Conservation (phyloP, 1,140 invertebrate genomes). For the Halesus radiatus region DNA sequence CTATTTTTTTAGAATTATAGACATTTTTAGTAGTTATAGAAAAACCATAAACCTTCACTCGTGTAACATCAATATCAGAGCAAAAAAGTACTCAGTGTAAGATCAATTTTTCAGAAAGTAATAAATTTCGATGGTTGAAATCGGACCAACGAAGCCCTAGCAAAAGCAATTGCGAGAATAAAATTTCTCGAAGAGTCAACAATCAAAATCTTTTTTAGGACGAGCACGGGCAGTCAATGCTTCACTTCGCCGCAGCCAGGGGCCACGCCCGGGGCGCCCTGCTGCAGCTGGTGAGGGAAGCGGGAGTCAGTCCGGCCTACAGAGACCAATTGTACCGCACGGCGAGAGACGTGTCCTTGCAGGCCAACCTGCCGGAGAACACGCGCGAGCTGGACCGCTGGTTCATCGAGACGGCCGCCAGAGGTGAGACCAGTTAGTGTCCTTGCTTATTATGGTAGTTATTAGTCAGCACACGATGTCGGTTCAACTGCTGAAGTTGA, state of each 20-base stretch:
- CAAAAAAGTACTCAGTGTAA: too few relatives aligned
- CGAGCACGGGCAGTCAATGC: conserved; percentile 88
- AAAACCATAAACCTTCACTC: too few relatives aligned
- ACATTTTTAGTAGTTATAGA: too few relatives aligned
- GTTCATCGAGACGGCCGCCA: conserved; percentile 80
- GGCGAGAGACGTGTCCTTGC: conserved; percentile 86
- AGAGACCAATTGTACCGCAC: conserved; percentile 89
- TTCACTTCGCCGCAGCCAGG: conserved; percentile 89
- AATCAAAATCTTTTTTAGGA: too few relatives aligned
- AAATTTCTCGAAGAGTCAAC: too few relatives aligned
- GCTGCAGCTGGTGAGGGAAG: conserved; percentile 82
- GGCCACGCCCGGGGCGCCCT: conserved; percentile 82
- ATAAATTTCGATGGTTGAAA: too few relatives aligned
- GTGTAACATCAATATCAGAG: too few relatives aligned
- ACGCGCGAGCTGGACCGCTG: conserved; percentile 86
- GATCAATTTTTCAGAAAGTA: too few relatives aligned
- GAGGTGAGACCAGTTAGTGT: conserved; percentile 70
- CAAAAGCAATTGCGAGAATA: too few relatives aligned
- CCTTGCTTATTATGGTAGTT: neutral
- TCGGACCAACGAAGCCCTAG: too few relatives aligned
- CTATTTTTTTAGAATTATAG: too few relatives aligned
- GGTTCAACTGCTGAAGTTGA: conserved; percentile 81
- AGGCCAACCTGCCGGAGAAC: conserved; percentile 84
- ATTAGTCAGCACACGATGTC: neutral
- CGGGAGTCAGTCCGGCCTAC: conserved; percentile 82